A percentile compares a stretch with the other conserved stretches of the same genome.
phyloP scores from a whole-genome alignment of 1,140 invertebrate species.

The Sminthurinus signatus region DNA sequence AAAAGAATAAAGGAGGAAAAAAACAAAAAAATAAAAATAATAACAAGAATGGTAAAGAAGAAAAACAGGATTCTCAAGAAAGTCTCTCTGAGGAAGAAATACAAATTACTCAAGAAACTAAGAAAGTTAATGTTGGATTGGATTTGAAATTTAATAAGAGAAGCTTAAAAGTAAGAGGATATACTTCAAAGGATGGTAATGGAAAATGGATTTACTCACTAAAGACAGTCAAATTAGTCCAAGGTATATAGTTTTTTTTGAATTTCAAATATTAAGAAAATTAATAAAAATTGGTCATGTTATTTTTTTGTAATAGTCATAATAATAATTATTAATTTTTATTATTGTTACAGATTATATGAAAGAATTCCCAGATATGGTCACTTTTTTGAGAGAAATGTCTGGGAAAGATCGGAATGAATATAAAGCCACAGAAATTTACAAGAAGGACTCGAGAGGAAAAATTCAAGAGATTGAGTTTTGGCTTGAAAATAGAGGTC shows the following conservation, averaged over 20 bases:
- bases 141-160: conserved; percentile 85
- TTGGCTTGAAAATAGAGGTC: conserved; percentile 29
- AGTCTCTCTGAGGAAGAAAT: conserved; percentile 22
- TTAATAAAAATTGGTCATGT: no score
- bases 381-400: conserved; percentile 51
- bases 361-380: conserved; percentile 63
- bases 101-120: conserved; percentile 48
- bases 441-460: conserved; percentile 17
- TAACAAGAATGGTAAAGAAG: not conserved
- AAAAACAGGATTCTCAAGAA: not conserved
- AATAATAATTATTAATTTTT: no score
- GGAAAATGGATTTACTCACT: conserved; percentile 70
- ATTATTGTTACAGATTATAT: conserved; percentile 55
- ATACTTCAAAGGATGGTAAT: conserved; percentile 61
- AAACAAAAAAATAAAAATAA: conserved; percentile 3
- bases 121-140: conserved; percentile 73
- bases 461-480: conserved; percentile 27
- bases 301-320: no score
- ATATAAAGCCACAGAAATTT: conserved; percentile 29
- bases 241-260: no score
- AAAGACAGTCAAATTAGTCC: conserved; percentile 64
- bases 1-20: conserved; percentile 16
- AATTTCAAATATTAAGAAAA: no score
- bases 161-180: conserved; percentile 65
- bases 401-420: conserved; percentile 8